A percentile compares a stretch with the other conserved stretches of the same genome.
Conservation (phyloP, 2,113 vertebrate genomes). For the Vireo altiloquus region DNA sequence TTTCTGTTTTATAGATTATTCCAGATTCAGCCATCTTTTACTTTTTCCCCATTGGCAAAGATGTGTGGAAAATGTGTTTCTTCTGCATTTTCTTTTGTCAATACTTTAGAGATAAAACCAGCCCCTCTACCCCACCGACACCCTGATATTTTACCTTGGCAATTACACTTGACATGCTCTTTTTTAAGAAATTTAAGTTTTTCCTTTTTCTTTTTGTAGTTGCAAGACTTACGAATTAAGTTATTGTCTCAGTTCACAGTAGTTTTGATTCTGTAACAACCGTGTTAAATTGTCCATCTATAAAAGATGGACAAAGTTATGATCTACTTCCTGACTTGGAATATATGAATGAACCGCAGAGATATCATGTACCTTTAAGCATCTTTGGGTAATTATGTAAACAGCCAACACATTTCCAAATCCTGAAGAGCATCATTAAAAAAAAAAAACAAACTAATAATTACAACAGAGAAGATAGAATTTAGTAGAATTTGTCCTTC, state of each 20-base stretch:
- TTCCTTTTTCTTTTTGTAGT: fast-evolving
- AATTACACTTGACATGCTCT: fast-evolving
- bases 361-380: neutral
- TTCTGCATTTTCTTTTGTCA: neutral
- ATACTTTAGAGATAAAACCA: neutral
- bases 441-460: neutral
- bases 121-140: fast-evolving
- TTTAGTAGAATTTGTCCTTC: neutral
- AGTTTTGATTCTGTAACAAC: neutral
- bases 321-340: neutral
- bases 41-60: neutral
- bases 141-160: neutral
- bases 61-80: neutral
- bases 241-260: neutral
- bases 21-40: neutral
- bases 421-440: neutral
- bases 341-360: neutral
- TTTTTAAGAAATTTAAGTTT: neutral
- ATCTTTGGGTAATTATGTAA: neutral
- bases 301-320: neutral
- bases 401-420: neutral
- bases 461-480: neutral
- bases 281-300: neutral
- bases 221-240: neutral
- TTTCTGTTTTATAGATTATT: neutral